A percentile compares a stretch with the other conserved stretches of the same genome.
These are phyloP conservation scores for Circaetus gallicus DNA, from an alignment of 2,113 vertebrate genomes.

Conservation along the genomic window DNA sequence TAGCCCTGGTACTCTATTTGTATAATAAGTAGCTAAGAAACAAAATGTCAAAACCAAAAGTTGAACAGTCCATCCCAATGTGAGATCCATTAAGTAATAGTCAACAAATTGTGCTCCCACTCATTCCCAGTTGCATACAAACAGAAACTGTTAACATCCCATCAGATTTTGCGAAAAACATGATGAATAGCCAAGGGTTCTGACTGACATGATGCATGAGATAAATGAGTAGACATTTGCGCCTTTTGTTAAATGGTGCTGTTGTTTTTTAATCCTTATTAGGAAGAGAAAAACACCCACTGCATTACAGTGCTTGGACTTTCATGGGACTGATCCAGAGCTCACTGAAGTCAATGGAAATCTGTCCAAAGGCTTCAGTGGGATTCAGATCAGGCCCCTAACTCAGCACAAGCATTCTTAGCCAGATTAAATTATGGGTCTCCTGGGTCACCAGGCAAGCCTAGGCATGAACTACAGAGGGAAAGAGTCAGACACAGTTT, in stretches of 20 bases:
- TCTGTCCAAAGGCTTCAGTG: background rate
- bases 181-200: background rate
- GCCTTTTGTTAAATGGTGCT: background rate
- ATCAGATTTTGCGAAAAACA: background rate
- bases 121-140: background rate
- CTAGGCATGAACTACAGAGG: slow-evolving; percentile 70
- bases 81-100: background rate
- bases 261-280: background rate
- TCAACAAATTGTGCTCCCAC: background rate
- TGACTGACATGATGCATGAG: background rate
- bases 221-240: background rate
- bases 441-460: slow-evolving; percentile 76
- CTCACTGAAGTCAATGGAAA: background rate
- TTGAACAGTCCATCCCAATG: background rate
- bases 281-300: background rate
- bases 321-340: background rate
- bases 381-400: background rate
- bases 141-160: background rate
- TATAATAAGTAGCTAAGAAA: background rate
- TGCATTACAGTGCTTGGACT: background rate
- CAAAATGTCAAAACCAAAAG: background rate
- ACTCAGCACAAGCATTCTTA: slow-evolving; percentile 66
- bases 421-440: slow-evolving; percentile 72
- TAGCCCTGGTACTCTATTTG: background rate
- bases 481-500: slow-evolving; percentile 64